phyloP scores from a whole-genome alignment of 2,888 invertebrate genomes.

The Tanytarsus gracilentus region DNA sequence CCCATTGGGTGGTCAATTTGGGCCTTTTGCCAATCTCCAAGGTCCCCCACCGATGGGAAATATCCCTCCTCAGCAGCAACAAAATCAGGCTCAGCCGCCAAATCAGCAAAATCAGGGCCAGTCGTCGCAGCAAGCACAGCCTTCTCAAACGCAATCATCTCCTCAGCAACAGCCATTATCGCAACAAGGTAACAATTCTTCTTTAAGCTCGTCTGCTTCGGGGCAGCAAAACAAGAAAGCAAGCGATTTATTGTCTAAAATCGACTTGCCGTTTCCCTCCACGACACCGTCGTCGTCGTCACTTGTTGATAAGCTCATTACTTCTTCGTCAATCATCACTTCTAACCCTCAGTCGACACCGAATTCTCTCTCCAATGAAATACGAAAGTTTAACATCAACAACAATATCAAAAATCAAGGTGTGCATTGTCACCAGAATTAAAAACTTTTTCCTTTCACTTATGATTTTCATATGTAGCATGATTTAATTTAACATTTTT shows the following conservation, averaged over 20 bases:
- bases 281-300: conserved; percentile 45
- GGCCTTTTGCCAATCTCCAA: conserved; percentile 39
- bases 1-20: conserved; percentile 55
- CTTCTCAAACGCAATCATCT: background rate
- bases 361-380: too few relatives aligned
- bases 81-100: background rate
- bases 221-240: conserved; percentile 48
- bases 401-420: conserved; percentile 29
- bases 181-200: conserved; percentile 34
- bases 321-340: too few relatives aligned
- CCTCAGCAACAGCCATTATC: conserved; percentile 1
- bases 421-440: conserved; percentile 9
- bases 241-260: conserved; percentile 55
- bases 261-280: conserved; percentile 38
- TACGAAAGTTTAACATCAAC: too few relatives aligned
- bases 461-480: background rate
- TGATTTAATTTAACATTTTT: background rate
- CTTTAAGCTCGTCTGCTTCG: conserved; percentile 46
- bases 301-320: too few relatives aligned
- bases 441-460: conserved; percentile 6
- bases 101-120: conserved; percentile 34
- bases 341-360: too few relatives aligned
- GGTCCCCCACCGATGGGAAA: conserved; percentile 40
- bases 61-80: background rate
- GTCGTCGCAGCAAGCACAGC: conserved; percentile 32